Evolutionary conservation across 1,140 invertebrate genomes (phyloP).

Genomic region (Matsumurasca onukii): DNA sequence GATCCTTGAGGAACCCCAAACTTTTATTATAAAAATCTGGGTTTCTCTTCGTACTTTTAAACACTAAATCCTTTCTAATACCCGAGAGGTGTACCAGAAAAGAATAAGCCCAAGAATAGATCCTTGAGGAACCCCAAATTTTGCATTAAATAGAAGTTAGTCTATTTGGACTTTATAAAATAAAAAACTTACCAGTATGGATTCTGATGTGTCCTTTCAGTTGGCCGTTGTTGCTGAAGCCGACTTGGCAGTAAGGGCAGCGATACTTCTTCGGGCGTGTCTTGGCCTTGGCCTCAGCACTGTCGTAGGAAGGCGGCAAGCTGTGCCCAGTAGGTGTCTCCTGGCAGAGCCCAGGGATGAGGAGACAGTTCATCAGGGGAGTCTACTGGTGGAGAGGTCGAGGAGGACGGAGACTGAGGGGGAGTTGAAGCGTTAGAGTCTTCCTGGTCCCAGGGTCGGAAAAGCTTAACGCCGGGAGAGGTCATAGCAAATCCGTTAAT

Average conservation of each 20-base stretch:
- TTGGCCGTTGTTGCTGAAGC: conserved; percentile 92
- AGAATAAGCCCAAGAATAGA: neutral
- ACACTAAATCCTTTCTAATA: too few relatives aligned
- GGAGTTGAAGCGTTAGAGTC: conserved; percentile 13
- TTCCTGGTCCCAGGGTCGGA: conserved; percentile 15
- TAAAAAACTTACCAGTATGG: conserved; percentile 70
- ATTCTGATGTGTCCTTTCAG: conserved; percentile 88
- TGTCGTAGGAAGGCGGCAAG: conserved; percentile 28
- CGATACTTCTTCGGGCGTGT: conserved; percentile 85
- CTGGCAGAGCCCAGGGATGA: neutral
- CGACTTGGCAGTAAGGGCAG: conserved; percentile 84
- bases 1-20: too few relatives aligned
- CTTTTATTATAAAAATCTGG: too few relatives aligned
- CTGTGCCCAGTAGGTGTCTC: conserved; percentile 30
- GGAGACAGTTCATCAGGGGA: neutral
- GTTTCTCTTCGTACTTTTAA: too few relatives aligned
- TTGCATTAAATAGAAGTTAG: neutral
- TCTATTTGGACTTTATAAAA: neutral
- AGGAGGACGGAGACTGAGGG: neutral
- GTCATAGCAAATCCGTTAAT: neutral
- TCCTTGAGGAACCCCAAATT: neutral
- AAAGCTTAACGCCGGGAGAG: neutral
- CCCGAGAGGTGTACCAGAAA: too few relatives aligned
- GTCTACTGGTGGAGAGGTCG: neutral
- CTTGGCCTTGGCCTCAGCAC: conserved; percentile 59